A percentile compares a stretch with the other conserved stretches of the same genome.
Conservation (phyloP, 2,888 invertebrate species). For the Poecilobothrus nobilitatus region DNA sequence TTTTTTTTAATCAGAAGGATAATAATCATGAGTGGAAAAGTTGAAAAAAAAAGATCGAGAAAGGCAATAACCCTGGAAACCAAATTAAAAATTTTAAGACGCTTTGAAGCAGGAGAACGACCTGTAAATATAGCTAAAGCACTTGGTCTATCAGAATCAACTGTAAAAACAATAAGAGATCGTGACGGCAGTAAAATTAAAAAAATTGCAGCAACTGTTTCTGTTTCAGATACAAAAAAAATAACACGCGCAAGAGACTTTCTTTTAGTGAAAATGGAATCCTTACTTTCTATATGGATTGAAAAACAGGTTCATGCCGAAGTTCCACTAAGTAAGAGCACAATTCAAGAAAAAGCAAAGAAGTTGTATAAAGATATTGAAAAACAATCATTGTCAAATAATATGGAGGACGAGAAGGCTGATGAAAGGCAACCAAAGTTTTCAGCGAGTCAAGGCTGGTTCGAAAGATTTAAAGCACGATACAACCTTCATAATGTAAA, state of each 20-base stretch:
- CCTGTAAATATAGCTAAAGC: constrained; percentile 4
- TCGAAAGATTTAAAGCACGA: constrained; percentile 24
- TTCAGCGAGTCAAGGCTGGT: constrained; percentile 25
- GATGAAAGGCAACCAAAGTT: neutral
- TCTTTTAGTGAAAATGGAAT: constrained; percentile 19
- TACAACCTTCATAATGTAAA: constrained; percentile 16
- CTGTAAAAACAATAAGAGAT: constrained; percentile 17
- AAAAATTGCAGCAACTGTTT: constrained; percentile 14
- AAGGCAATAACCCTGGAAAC: constrained; percentile 9
- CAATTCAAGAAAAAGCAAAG: constrained; percentile 22
- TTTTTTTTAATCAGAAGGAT: neutral
- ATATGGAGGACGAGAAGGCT: neutral
- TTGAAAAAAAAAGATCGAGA: neutral
- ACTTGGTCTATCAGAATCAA: neutral
- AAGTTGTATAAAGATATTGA: constrained; percentile 18
- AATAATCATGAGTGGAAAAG: neutral
- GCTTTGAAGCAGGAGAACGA: constrained; percentile 7
- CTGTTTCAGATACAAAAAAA: neutral
- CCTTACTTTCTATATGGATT: constrained; percentile 21
- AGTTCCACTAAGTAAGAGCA: constrained; percentile 20
- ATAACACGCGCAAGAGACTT: constrained; percentile 14
- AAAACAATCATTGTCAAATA: constrained; percentile 8
- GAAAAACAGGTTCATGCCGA: constrained; percentile 16
- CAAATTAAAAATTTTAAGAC: constrained; percentile 1
- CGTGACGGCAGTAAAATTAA: constrained; percentile 20